Evolutionary conservation across 2,888 invertebrate genomes (phyloP).

Genomic region (Trypoxylon attenuatum): DNA sequence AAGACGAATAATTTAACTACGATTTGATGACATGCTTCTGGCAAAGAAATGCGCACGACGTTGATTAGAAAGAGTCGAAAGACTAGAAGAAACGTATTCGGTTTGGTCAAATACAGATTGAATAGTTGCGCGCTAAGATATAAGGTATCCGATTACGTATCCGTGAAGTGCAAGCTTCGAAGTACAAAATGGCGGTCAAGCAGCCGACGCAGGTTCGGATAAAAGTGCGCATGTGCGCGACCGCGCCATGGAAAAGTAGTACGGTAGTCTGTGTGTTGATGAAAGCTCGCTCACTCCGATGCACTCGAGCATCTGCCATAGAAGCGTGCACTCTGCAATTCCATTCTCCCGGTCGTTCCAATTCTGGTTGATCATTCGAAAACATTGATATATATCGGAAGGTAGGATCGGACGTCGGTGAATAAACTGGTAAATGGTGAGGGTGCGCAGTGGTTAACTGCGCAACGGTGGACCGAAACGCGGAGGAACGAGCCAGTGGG

Average conservation of each 20-base stretch:
- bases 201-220: slow-evolving; percentile 28
- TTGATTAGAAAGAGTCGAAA: no score
- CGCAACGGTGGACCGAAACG: slow-evolving; percentile 48
- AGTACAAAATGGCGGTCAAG: slow-evolving; percentile 36
- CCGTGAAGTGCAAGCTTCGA: slow-evolving; percentile 4
- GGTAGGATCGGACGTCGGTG: slow-evolving; percentile 14
- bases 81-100: no score
- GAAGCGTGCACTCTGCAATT: neutral
- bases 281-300: slow-evolving; percentile 11
- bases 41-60: no score
- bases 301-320: slow-evolving; percentile 5
- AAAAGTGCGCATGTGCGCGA: slow-evolving; percentile 26
- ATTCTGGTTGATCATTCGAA: no score
- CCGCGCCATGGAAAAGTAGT: slow-evolving; percentile 49
- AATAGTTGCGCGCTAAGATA: no score
- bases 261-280: slow-evolving; percentile 18
- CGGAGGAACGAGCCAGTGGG: slow-evolving; percentile 40
- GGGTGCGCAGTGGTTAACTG: slow-evolving; percentile 44
- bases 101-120: no score
- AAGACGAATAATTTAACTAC: no score
- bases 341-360: neutral
- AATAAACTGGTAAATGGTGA: slow-evolving; percentile 25
- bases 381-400: slow-evolving; percentile 21
- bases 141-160: no score
- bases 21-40: no score